Percentiles rank a stretch among this genome's conserved stretches.
Evolutionary conservation across 2,797 vertebrate genomes (phyloP).

Genomic region (Tauraco hartlaubi): DNA sequence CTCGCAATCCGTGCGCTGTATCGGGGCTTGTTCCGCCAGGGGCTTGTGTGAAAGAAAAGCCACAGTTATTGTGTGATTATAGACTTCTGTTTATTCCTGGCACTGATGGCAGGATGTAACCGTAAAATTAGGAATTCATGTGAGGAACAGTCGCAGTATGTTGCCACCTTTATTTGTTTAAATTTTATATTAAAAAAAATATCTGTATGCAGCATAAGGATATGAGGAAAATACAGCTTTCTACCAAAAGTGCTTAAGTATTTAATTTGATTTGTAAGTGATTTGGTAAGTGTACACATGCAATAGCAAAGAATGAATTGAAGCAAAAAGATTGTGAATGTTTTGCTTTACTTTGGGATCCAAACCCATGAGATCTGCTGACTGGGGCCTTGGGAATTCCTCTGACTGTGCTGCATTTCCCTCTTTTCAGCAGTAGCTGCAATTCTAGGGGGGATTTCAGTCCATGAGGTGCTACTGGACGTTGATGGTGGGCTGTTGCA

Average conservation of each 20-base stretch:
- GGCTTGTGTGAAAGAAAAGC: not conserved
- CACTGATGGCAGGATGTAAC: not conserved
- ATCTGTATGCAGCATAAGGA: not conserved
- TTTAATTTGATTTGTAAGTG: not conserved
- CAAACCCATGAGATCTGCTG: not conserved
- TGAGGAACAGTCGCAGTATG: not conserved
- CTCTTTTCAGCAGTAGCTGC: not conserved
- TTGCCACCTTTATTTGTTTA: not conserved
- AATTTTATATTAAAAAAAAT: not conserved
- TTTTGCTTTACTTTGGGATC: not conserved
- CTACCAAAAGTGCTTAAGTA: not conserved
- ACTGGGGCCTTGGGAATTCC: not conserved
- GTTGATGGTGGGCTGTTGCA: accelerated
- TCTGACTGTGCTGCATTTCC: accelerated
- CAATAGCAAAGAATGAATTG: not conserved
- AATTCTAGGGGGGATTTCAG: not conserved
- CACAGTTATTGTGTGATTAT: not conserved
- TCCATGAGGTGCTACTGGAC: accelerated
- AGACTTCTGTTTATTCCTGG: not conserved
- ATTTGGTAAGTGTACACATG: not conserved
- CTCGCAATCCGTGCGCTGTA: accelerated
- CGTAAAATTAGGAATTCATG: not conserved
- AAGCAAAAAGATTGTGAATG: not conserved
- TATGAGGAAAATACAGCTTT: not conserved
- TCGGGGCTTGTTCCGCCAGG: not conserved